These are phyloP conservation scores for Hippopotamus amphibius DNA, from an alignment of 2,113 vertebrate genomes.

Conservation along the genomic window DNA sequence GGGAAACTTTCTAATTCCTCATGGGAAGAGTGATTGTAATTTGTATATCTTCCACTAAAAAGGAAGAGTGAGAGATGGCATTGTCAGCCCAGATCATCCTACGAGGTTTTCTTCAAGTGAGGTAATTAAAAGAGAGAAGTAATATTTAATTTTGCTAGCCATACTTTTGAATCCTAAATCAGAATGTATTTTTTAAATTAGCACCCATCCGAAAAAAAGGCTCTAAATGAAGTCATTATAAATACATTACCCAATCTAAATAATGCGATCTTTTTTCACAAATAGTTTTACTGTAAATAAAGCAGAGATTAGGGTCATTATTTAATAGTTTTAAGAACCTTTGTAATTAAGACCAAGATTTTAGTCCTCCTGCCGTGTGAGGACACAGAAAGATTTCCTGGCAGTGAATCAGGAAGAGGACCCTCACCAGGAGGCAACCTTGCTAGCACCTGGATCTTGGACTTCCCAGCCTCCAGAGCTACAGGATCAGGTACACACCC, in stretches of 20 bases:
- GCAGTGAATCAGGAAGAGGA: background rate
- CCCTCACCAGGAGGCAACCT: background rate
- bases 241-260: background rate
- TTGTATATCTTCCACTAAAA: background rate
- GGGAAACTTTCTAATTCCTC: background rate
- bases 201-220: background rate
- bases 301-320: background rate
- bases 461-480: background rate
- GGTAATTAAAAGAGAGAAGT: background rate
- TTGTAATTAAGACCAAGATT: background rate
- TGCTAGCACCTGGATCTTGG: background rate
- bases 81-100: background rate
- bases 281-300: background rate
- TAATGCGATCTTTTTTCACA: background rate
- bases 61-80: background rate
- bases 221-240: background rate
- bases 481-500: background rate
- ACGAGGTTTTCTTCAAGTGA: background rate
- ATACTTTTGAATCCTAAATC: background rate
- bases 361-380: background rate
- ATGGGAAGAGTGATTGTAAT: background rate
- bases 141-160: background rate
- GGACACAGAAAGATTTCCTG: background rate
- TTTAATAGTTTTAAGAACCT: background rate
- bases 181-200: slow-evolving; percentile 14